phyloP scores from a whole-genome alignment of 2,888 invertebrate genomes.

The Cepaea hortensis region DNA sequence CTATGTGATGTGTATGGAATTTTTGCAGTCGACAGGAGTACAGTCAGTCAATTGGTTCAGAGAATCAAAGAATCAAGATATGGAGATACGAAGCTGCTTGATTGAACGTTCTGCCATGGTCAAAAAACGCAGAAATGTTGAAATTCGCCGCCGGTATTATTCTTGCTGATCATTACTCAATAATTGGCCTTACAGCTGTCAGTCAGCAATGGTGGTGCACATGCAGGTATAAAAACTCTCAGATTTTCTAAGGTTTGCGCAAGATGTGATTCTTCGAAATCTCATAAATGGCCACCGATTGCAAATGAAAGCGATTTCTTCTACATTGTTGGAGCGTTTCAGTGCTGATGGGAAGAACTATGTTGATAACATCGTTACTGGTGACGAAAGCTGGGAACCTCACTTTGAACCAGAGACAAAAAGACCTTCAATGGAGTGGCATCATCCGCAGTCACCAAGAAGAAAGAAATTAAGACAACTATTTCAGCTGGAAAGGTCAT shows the following conservation, averaged over 20 bases:
- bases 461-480: too few relatives aligned
- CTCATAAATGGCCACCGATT: not conserved
- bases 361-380: too few relatives aligned
- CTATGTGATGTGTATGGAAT: constrained; percentile 4
- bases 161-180: not conserved
- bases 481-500: too few relatives aligned
- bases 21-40: constrained; percentile 3
- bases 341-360: too few relatives aligned
- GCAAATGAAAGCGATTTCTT: too few relatives aligned
- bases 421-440: too few relatives aligned
- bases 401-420: too few relatives aligned
- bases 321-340: too few relatives aligned
- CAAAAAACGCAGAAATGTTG: too few relatives aligned
- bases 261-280: not conserved
- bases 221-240: not conserved
- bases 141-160: not conserved
- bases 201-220: not conserved
- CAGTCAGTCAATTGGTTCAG: not conserved
- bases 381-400: too few relatives aligned
- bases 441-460: too few relatives aligned
- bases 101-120: not conserved
- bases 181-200: constrained; percentile 2
- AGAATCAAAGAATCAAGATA: not conserved
- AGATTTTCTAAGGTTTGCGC: too few relatives aligned
- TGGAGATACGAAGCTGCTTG: constrained; percentile 12